Evolutionary conservation across 2,797 vertebrate species (phyloP).

Genomic region (Acanthiza pusilla): DNA sequence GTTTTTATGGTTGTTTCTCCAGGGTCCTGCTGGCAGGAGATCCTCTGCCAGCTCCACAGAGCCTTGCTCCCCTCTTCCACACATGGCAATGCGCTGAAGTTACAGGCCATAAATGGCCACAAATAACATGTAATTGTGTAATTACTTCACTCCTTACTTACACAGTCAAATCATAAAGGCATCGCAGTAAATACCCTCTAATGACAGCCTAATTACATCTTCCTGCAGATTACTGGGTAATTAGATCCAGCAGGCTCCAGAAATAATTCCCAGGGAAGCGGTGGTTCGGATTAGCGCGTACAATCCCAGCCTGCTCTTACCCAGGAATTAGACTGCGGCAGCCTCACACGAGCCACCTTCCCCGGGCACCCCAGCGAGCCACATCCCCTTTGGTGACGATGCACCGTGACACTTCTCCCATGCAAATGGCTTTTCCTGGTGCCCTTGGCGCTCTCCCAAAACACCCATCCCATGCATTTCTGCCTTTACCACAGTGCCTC

Average conservation of each 20-base stretch:
- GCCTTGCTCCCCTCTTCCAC: not conserved
- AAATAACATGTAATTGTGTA: slow-evolving; percentile 59
- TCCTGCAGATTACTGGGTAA: slow-evolving; percentile 68
- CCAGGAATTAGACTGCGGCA: not conserved
- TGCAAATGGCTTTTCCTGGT: not conserved
- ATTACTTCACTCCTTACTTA: slow-evolving; percentile 62
- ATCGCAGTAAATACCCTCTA: slow-evolving; percentile 64
- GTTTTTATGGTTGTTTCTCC: not conserved
- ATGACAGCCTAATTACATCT: slow-evolving; percentile 70
- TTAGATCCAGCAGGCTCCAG: slow-evolving; percentile 68
- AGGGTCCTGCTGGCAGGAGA: not conserved
- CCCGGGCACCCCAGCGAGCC: fast-evolving
- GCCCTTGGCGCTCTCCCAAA: not conserved
- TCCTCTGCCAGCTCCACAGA: not conserved
- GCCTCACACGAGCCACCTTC: not conserved
- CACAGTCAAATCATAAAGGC: slow-evolving; percentile 62
- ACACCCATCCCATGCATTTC: not conserved
- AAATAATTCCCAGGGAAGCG: slow-evolving; percentile 68
- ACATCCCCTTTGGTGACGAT: fast-evolving
- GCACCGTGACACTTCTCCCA: not conserved
- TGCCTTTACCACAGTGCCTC: not conserved
- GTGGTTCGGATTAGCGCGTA: slow-evolving; percentile 31
- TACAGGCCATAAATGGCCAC: slow-evolving; percentile 51
- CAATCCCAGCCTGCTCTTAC: slow-evolving; percentile 40
- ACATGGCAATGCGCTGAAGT: slow-evolving; percentile 43